A percentile compares a stretch with the other conserved stretches of the same genome.
phyloP scores from a whole-genome alignment of 2,888 invertebrate species.

The Lepidochrysops patricia region DNA sequence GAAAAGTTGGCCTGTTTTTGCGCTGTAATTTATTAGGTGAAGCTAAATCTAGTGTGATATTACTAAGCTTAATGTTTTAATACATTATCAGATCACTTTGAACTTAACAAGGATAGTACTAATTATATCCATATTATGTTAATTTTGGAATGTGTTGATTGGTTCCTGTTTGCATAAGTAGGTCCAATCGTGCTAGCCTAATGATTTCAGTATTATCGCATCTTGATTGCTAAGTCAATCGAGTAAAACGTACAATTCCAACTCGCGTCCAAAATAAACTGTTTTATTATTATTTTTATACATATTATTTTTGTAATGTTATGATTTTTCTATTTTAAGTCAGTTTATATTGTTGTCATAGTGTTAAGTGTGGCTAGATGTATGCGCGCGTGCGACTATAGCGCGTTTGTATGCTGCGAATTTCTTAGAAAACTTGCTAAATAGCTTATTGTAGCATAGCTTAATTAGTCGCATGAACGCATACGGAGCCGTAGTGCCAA shows the following conservation, averaged over 20 bases:
- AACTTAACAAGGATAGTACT: too few relatives aligned
- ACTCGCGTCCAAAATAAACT: conserved; percentile 7
- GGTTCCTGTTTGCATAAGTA: too few relatives aligned
- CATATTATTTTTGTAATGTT: neutral
- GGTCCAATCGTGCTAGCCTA: too few relatives aligned
- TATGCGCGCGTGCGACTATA: neutral
- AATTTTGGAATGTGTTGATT: too few relatives aligned
- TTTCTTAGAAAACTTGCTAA: neutral
- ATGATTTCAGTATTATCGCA: neutral
- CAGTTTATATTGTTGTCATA: conserved; percentile 17
- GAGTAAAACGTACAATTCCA: conserved; percentile 2
- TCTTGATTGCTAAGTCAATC: neutral
- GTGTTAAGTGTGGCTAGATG: conserved; percentile 29
- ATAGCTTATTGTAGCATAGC: neutral
- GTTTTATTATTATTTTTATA: conserved; percentile 4
- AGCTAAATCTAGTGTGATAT: too few relatives aligned
- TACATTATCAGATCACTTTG: too few relatives aligned
- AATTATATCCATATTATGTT: too few relatives aligned
- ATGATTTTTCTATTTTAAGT: conserved; percentile 4
- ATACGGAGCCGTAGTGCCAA: conserved; percentile 43
- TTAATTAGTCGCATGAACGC: neutral
- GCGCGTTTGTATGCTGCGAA: neutral
- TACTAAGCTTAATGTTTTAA: too few relatives aligned
- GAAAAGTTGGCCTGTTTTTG: too few relatives aligned
- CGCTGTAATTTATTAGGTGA: too few relatives aligned